phyloP scores from a whole-genome alignment of 2,888 invertebrate species.

The Helicoverpa assulta region DNA sequence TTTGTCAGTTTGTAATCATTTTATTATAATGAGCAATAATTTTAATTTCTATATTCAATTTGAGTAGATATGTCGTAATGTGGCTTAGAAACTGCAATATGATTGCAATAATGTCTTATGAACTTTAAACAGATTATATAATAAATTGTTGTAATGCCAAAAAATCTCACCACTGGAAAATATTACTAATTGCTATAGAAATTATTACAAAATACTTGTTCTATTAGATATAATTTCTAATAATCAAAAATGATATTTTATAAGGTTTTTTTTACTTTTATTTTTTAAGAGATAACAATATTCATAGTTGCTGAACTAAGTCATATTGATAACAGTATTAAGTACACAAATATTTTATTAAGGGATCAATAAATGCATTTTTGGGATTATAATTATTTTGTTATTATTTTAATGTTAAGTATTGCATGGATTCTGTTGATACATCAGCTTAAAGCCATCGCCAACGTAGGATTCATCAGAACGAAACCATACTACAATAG shows the following conservation, averaged over 20 bases:
- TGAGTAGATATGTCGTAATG: too few species aligned
- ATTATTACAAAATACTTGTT: background rate
- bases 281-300: too few species aligned
- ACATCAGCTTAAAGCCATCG: constrained; percentile 92
- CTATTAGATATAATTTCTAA: background rate
- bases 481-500: constrained; percentile 92
- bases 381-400: background rate
- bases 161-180: background rate
- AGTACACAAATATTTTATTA: constrained; percentile 9
- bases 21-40: background rate
- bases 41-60: background rate
- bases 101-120: too few species aligned
- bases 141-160: background rate
- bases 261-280: too few species aligned
- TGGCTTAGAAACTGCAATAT: too few species aligned
- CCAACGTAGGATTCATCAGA: constrained; percentile 92
- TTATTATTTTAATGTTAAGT: constrained; percentile 25
- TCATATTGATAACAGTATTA: constrained; percentile 11
- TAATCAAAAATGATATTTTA: too few species aligned
- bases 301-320: background rate
- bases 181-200: too few species aligned
- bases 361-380: constrained; percentile 32
- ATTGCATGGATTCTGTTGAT: constrained; percentile 92
- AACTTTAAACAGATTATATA: background rate
- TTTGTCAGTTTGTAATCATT: background rate